Evolutionary conservation across 2,888 invertebrate species (phyloP).

Genomic region (Nezara viridula): DNA sequence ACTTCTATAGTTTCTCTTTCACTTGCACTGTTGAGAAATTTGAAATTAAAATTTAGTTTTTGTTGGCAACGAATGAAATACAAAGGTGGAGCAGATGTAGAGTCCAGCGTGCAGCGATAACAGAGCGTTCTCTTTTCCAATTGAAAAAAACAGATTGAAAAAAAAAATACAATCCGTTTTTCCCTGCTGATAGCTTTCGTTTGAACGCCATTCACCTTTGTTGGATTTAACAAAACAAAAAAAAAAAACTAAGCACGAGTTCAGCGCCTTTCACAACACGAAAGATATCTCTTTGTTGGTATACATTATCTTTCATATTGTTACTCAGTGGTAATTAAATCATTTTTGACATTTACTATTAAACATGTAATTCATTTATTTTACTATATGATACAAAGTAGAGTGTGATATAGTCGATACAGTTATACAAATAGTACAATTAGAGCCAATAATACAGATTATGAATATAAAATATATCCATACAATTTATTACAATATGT

Average conservation of each 20-base stretch:
- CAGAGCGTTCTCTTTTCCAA: background rate
- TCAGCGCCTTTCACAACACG: background rate
- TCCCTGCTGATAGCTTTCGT: constrained; percentile 4
- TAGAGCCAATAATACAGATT: no score
- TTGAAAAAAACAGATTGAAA: background rate
- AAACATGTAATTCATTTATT: background rate
- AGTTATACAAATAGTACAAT: no score
- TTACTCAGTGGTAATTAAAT: background rate
- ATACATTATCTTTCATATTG: background rate
- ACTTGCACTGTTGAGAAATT: no score
- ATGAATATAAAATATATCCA: no score
- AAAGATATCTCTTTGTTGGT: background rate
- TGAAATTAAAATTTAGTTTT: background rate
- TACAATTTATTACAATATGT: no score
- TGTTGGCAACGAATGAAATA: background rate
- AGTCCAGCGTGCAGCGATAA: background rate
- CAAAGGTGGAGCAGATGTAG: background rate
- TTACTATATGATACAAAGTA: no score
- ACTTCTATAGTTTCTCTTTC: no score
- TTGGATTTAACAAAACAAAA: background rate
- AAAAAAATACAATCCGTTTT: constrained; percentile 23
- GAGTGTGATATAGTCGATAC: no score
- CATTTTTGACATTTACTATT: background rate
- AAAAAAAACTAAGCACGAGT: background rate
- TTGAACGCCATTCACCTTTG: background rate